phyloP scores from a whole-genome alignment of 2,113 vertebrate genomes.

The Chrysochloris asiatica region DNA sequence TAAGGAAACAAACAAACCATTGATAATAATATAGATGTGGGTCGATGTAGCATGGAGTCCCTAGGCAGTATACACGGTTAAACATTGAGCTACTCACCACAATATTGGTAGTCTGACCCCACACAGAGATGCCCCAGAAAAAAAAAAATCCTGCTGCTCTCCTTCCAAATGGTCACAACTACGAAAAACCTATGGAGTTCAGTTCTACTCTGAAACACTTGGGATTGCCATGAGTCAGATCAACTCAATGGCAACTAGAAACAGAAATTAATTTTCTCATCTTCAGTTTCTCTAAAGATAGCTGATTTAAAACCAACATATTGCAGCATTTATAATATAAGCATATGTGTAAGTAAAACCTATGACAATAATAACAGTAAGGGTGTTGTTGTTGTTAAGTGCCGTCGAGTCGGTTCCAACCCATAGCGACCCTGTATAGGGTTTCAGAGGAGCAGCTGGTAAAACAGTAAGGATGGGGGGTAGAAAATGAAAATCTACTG shows the following conservation, averaged over 20 bases:
- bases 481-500: not conserved
- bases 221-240: not conserved
- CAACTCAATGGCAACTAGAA: not conserved
- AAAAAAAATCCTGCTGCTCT: not conserved
- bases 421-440: no score
- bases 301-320: not conserved
- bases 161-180: not conserved
- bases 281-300: constrained; percentile 23
- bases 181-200: not conserved
- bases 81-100: not conserved
- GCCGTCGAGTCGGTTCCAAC: no score
- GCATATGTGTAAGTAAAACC: not conserved
- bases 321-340: not conserved
- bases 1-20: not conserved
- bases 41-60: not conserved
- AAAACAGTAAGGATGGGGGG: no score
- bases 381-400: no score
- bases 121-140: not conserved
- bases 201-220: not conserved
- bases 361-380: not conserved
- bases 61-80: not conserved
- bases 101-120: not conserved
- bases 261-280: not conserved
- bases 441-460: no score
- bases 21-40: not conserved